A percentile compares a stretch with the other conserved stretches of the same genome.
phyloP scores from a whole-genome alignment of 2,888 invertebrate species.

The Xestia xanthographa region DNA sequence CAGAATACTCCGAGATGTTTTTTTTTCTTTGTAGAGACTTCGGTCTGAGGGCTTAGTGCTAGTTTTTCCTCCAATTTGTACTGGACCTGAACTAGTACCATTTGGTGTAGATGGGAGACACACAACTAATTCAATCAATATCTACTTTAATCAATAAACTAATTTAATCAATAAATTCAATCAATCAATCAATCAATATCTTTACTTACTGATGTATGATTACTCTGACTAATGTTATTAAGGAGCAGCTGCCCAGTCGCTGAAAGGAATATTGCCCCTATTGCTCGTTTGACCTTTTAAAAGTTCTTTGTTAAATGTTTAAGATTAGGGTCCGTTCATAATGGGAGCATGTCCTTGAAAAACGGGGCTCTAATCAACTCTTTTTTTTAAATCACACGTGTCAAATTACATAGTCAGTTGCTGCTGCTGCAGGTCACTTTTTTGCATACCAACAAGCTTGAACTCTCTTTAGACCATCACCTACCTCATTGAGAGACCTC shows the following conservation, averaged over 20 bases:
- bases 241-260: constrained; percentile 8
- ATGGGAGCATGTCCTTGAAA: background rate
- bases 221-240: background rate
- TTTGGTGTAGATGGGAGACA: background rate
- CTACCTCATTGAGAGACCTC: background rate
- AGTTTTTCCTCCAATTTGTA: background rate
- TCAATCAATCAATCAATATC: no score
- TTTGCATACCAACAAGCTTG: background rate
- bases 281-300: constrained; percentile 8
- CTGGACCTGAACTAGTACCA: background rate
- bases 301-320: no score
- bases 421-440: background rate
- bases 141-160: no score
- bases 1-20: background rate
- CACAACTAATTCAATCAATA: no score
- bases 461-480: background rate
- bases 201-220: no score
- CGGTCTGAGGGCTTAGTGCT: background rate
- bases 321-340: background rate
- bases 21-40: background rate
- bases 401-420: background rate
- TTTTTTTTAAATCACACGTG: background rate
- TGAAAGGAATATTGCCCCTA: constrained; percentile 18
- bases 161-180: no score
- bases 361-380: background rate